Evolutionary conservation across 1,140 invertebrate genomes (phyloP), one percentile per base, ranked within the genome.

Genomic region (Ips typographus): DNA sequence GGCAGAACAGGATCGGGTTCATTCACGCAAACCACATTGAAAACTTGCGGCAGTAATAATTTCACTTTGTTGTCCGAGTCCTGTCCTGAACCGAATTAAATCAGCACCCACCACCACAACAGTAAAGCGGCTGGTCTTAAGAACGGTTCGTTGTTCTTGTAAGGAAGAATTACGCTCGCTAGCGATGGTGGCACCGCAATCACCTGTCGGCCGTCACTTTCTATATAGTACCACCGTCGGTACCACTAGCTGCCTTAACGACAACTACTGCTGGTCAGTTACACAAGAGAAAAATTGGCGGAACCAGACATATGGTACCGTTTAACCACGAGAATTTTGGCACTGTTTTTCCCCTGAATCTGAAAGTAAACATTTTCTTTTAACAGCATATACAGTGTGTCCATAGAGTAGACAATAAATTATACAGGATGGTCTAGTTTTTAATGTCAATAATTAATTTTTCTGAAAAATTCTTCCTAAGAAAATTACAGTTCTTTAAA

Each of bases 121-220:
- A 42, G 42, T n/a, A 41, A 42, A 59, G 40, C 39, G 57, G 39
- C 40, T 59, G 40, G 6, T 42, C 8, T 41, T 37, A 59, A 59
- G 7, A 55, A 55, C 1, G 37, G 1, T 22, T 5, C 53, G 3
- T 37, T 5, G 7, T 37, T 37, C 6, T 38, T 55, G 53, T 47
- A 47, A n/a, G 44, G 22, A 6, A 38, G 41, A 61, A 61, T 8
- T 36, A 41, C 49, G 49, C 49, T 51, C 44, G 41, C 8, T 22
- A 8, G 49, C 47, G 40, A 53, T 53, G 6, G 61, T 64, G 61
- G 38, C 40, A 52, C 49, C 47, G 6, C 51, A 52, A 40, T 53
- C 61, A 64, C 61, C 61, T 64, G 49, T 40, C 41, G 61, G 22
- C 38, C 38, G 49, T 53, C 61, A 64, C 61, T 64, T 64, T 64